Evolutionary conservation across 2,797 vertebrate genomes (phyloP).

Genomic region (Anolis apletophallus): DNA sequence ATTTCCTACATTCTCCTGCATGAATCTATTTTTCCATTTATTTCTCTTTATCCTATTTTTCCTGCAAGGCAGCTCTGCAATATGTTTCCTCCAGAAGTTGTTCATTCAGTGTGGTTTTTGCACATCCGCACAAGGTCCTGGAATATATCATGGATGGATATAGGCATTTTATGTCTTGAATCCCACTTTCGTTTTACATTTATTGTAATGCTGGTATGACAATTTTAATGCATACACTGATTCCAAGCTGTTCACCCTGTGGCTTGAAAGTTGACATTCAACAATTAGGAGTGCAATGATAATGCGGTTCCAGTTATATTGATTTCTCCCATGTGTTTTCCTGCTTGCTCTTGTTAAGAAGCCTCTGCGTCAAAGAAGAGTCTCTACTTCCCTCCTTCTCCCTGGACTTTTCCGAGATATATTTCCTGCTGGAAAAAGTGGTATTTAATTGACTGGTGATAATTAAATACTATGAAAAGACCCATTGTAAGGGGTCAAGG

Average conservation of each 20-base stretch:
- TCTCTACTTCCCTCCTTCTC: neutral
- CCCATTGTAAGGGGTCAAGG: too few species aligned
- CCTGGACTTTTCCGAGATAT: constrained; percentile 1
- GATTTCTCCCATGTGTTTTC: neutral
- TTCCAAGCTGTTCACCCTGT: neutral
- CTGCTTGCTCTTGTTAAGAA: constrained; percentile 29
- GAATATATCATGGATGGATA: too few species aligned
- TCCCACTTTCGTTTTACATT: neutral
- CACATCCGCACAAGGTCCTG: too few species aligned
- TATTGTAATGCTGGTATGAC: neutral
- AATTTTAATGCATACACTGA: neutral
- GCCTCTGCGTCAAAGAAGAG: constrained; percentile 22
- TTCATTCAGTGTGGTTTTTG: too few species aligned
- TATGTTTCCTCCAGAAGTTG: neutral
- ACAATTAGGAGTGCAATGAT: neutral
- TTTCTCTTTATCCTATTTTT: too few species aligned
- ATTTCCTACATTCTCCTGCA: too few species aligned
- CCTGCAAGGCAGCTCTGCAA: neutral
- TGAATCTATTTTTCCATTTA: too few species aligned
- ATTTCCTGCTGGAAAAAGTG: constrained; percentile 10
- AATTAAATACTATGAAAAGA: too few species aligned
- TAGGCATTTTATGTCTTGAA: neutral
- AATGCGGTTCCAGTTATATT: neutral
- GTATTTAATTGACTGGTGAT: constrained; percentile 54
- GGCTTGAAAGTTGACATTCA: neutral